Evolutionary conservation across 2,113 vertebrate genomes (phyloP).

Genomic region (mouse (Mus musculus)): GRCm39 chr12:12867001-12867500

Average conservation of each 20-base stretch:
- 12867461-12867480: slow-evolving; percentile 89
- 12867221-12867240: neutral
- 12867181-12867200: neutral
- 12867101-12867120: neutral
- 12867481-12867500: slow-evolving; percentile 86
- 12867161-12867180: neutral
- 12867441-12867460: slow-evolving; percentile 88
- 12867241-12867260: slow-evolving; percentile 76
- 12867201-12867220: neutral
- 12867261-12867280: slow-evolving; percentile 75
- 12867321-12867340: slow-evolving; percentile 83
- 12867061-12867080: neutral
- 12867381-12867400: slow-evolving; percentile 88
- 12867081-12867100: neutral
- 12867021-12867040: neutral
- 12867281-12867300: slow-evolving; percentile 78
- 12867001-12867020: neutral
- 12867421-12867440: slow-evolving; percentile 86
- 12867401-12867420: slow-evolving; percentile 89
- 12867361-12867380: slow-evolving; percentile 88
- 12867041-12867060: neutral
- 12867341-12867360: slow-evolving; percentile 62
- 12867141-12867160: neutral
- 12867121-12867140: neutral
- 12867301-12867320: slow-evolving; percentile 82